Evolutionary conservation across 2,888 invertebrate species (phyloP).

Genomic region (Azorinus chamasolen): DNA sequence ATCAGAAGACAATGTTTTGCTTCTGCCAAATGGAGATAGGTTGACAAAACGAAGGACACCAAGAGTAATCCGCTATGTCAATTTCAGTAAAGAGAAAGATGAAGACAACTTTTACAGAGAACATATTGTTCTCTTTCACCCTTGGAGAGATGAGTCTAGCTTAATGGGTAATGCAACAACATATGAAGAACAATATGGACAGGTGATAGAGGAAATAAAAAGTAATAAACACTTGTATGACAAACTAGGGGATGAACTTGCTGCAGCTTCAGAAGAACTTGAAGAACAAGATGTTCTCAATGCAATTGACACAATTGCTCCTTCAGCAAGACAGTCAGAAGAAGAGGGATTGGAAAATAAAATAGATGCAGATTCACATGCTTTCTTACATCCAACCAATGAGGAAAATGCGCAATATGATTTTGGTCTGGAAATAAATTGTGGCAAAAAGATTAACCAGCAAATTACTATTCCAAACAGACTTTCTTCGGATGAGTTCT

Average conservation of each 20-base stretch:
- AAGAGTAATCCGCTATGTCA: constrained; percentile 1
- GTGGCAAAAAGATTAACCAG: background rate
- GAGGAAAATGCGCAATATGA: background rate
- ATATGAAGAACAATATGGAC: constrained; percentile 36
- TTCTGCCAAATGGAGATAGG: constrained; percentile 1
- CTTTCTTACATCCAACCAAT: background rate
- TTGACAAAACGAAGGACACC: background rate
- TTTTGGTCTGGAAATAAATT: constrained; percentile 7
- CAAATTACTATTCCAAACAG: constrained; percentile 5
- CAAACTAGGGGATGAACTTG: background rate
- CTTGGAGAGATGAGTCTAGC: constrained; percentile 72
- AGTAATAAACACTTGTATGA: constrained; percentile 10
- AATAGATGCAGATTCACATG: background rate
- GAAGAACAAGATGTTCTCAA: background rate
- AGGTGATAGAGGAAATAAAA: constrained; percentile 18
- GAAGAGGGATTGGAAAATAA: background rate
- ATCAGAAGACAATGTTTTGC: background rate
- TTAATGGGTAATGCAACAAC: constrained; percentile 29
- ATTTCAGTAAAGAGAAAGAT: constrained; percentile 54
- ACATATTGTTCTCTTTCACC: constrained; percentile 70
- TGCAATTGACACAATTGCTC: background rate
- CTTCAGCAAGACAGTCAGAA: background rate
- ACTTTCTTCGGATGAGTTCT: constrained; percentile 5
- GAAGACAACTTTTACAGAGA: constrained; percentile 45
- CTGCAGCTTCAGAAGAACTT: background rate